Base-by-base conservation (phyloP, 2,797 vertebrate species). In the Iguana delicatissima region DNA sequence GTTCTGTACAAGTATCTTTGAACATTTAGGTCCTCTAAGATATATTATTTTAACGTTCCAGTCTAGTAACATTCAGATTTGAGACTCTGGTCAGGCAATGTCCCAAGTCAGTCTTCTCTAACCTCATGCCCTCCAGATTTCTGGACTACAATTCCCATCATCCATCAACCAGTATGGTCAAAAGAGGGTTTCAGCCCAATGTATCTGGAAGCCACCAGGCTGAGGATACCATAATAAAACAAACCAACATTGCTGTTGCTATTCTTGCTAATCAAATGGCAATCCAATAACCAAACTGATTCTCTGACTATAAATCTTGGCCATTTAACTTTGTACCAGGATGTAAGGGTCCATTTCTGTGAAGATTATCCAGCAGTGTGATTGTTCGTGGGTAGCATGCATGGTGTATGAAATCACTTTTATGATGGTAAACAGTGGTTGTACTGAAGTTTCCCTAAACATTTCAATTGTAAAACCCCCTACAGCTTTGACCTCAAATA, bases 401-500 rank as follows among this genome's bases (percentile, higher is more conserved):
- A 35, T 18, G 12, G 69, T 7, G 14, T 12, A 46, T 79, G 46
- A 57, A 83, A 50, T 22, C 6, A 64, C 9, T 13, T 62, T 77
- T 10, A 6, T 74, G 52, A 10, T 10, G 50, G 38, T 52, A 35
- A 86, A 59, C 72, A 86, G 26, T 3, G 67, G 32, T 81, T 35
- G 62, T 74, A 38, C 59, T 79, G 74, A 46, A 24, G 42, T 26
- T 62, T 14, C 26, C 32, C 24, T 26, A 6, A 52, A 29, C 10
- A 10, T 52, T 50, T 9, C 16, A 20, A 35, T 72, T 29, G 20
- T 84, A 67, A 87, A 82, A 46, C 3, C 42, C 42, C 42, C 42
- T 46, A 46, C 62, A 74, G 76, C 79, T 38, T 38, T 89, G 82
- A 4, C 42, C 79, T 52, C 38, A 50, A 80, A 84, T 69, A 87